These are phyloP conservation scores for Drosophila saltans DNA, from an alignment of 1,140 invertebrate genomes.

Conservation along the genomic window DNA sequence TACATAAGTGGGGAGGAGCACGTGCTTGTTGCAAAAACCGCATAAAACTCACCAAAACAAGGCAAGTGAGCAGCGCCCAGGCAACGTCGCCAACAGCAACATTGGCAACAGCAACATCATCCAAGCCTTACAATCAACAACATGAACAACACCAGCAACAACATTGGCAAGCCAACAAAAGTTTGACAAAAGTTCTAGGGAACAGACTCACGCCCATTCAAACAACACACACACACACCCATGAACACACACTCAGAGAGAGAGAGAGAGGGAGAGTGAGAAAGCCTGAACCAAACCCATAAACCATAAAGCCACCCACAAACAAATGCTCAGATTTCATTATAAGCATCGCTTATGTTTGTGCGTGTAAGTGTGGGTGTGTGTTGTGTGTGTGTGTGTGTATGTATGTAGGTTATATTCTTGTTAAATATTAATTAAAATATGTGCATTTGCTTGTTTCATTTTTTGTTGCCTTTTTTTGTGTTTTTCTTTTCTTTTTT, in stretches of 20 bases:
- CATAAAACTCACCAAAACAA: slow-evolving; percentile 57
- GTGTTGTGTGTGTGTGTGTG: neutral
- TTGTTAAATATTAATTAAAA: slow-evolving; percentile 77
- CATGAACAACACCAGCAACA: slow-evolving; percentile 31
- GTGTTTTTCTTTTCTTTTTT: neutral
- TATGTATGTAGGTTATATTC: slow-evolving; percentile 33
- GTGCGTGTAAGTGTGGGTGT: neutral
- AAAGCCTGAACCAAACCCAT: slow-evolving; percentile 6
- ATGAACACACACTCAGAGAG: neutral
- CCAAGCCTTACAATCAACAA: slow-evolving; percentile 35
- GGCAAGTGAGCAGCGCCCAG: slow-evolving; percentile 49
- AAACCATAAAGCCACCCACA: slow-evolving; percentile 14
- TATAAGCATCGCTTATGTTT: slow-evolving; percentile 58
- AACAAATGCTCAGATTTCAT: slow-evolving; percentile 57
- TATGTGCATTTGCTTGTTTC: slow-evolving; percentile 14
- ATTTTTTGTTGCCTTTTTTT: slow-evolving; percentile 1
- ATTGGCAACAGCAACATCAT: slow-evolving; percentile 28
- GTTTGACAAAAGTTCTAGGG: slow-evolving; percentile 59
- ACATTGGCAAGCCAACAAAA: slow-evolving; percentile 37
- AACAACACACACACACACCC: slow-evolving; percentile 12
- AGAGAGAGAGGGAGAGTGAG: slow-evolving; percentile 8
- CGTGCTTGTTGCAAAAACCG: slow-evolving; percentile 52
- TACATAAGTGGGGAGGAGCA: neutral
- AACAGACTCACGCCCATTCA: slow-evolving; percentile 14
- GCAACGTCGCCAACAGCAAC: slow-evolving; percentile 37